phyloP scores from a whole-genome alignment of 2,113 vertebrate genomes.

The Piaya cayana region DNA sequence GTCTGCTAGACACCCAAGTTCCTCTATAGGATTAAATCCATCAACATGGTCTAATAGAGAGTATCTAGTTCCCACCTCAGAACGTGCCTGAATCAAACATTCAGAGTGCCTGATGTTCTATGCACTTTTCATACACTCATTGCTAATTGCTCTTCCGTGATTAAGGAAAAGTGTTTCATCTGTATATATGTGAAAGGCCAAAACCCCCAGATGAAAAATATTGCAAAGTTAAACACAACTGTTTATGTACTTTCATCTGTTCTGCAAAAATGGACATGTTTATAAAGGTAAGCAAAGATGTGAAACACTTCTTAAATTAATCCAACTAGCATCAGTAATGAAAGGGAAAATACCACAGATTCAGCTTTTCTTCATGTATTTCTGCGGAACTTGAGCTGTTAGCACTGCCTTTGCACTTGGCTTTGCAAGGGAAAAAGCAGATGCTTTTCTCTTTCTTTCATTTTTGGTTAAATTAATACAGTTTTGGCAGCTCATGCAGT shows the following conservation, averaged over 20 bases:
- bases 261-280: not conserved
- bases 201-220: constrained; percentile 11
- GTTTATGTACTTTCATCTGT: not conserved
- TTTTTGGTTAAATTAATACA: not conserved
- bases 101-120: not conserved
- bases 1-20: not conserved
- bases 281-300: not conserved
- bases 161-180: not conserved
- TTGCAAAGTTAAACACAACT: not conserved
- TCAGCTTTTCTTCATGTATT: not conserved
- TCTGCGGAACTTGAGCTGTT: not conserved
- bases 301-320: not conserved
- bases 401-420: not conserved
- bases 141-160: not conserved
- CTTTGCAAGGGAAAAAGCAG: not conserved
- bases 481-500: not conserved
- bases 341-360: not conserved
- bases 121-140: not conserved
- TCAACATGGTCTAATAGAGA: not conserved
- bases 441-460: not conserved
- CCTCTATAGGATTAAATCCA: not conserved
- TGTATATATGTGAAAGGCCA: not conserved
- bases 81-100: not conserved
- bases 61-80: not conserved
- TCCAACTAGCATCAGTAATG: not conserved